These are phyloP conservation scores for Antheraea mylitta DNA, from an alignment of 1,140 invertebrate genomes.

Conservation along the genomic window DNA sequence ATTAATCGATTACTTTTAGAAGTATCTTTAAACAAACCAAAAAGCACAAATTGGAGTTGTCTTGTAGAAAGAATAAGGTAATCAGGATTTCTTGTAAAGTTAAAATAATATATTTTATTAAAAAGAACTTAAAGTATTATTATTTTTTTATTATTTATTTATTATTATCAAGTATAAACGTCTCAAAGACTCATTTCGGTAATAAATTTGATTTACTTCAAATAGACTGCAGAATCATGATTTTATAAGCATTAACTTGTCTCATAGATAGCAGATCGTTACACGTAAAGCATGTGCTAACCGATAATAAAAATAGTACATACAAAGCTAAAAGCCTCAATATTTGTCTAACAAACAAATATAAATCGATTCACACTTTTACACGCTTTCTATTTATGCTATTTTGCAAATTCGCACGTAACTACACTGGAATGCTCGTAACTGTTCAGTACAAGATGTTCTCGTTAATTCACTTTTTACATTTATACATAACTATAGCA, in stretches of 20 bases:
- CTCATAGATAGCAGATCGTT: background rate
- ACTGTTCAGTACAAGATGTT: too few relatives aligned
- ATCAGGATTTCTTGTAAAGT: too few relatives aligned
- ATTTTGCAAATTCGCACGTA: constrained; percentile 2
- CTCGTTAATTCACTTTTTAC: too few relatives aligned
- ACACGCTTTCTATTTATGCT: constrained; percentile 12
- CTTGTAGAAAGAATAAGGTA: too few relatives aligned
- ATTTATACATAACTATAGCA: too few relatives aligned
- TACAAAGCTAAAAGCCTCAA: constrained; percentile 12
- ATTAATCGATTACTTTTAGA: too few relatives aligned
- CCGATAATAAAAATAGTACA: constrained; percentile 8
- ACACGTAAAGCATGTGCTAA: background rate
- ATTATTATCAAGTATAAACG: too few relatives aligned
- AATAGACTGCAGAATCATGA: background rate
- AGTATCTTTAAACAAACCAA: too few relatives aligned
- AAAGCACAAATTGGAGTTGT: too few relatives aligned
- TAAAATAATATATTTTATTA: too few relatives aligned
- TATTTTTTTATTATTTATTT: too few relatives aligned
- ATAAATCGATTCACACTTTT: constrained; percentile 18
- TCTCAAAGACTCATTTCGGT: background rate
- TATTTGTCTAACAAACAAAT: constrained; percentile 13
- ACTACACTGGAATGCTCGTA: background rate
- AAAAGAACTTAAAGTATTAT: too few relatives aligned
- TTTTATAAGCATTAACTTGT: background rate
- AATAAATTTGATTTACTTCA: background rate